A percentile compares a stretch with the other conserved stretches of the same genome.
Conservation (phyloP, 2,888 invertebrate species). For the Ectemnius continuus region DNA sequence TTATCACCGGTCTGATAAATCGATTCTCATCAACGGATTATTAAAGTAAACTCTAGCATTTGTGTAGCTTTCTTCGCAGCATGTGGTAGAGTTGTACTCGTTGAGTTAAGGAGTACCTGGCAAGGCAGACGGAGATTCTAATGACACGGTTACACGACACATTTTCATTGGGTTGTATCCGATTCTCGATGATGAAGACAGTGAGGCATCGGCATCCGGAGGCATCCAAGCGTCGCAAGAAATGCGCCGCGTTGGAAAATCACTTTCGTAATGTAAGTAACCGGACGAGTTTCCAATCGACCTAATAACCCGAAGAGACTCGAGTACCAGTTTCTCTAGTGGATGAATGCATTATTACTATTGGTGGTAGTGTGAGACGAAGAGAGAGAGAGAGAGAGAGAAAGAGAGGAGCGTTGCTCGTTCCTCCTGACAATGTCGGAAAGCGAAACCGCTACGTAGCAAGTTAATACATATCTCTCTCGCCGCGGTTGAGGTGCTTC, state of each 20-base stretch:
- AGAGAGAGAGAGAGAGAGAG: not conserved
- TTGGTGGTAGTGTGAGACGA: not conserved
- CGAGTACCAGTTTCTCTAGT: not conserved
- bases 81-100: too few relatives aligned
- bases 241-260: not conserved
- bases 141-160: too few relatives aligned
- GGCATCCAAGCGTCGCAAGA: too few relatives aligned
- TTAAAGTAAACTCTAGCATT: too few relatives aligned
- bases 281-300: slow-evolving; percentile 9
- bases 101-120: too few relatives aligned
- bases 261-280: slow-evolving; percentile 9
- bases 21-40: too few relatives aligned
- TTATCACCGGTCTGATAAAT: too few relatives aligned
- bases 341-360: not conserved
- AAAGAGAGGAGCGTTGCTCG: not conserved
- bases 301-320: not conserved
- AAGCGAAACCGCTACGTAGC: slow-evolving; percentile 50
- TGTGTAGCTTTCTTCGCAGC: too few relatives aligned
- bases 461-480: slow-evolving; percentile 5
- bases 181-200: too few relatives aligned
- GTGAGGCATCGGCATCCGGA: too few relatives aligned
- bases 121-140: too few relatives aligned
- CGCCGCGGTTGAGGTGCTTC: not conserved
- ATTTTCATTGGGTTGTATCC: too few relatives aligned
- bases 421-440: slow-evolving; percentile 41